These are phyloP conservation scores for Ciona savignyi DNA, from an alignment of 23 tunicate species.

Conservation along the genomic window DNA sequence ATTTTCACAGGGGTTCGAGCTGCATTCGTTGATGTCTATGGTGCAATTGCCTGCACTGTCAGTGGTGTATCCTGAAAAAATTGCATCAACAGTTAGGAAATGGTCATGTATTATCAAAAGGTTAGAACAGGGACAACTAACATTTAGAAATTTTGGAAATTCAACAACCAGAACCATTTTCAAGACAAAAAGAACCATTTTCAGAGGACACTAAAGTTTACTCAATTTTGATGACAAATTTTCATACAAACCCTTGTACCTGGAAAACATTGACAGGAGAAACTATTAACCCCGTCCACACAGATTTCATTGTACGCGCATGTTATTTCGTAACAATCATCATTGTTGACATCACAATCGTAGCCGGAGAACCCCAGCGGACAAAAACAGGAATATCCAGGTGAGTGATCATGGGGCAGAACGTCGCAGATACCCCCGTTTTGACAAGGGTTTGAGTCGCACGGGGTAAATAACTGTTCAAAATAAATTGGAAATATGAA, in stretches of 20 bases:
- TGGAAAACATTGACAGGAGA: constrained; percentile 17
- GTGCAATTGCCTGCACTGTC: constrained; percentile 25
- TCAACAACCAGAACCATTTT: no score
- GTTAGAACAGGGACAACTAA: no score
- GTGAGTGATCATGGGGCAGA: constrained; percentile 1
- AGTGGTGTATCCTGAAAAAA: constrained; percentile 21
- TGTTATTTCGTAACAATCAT: constrained; percentile 36
- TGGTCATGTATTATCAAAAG: no score
- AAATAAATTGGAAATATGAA: no score
- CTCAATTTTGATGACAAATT: no score
- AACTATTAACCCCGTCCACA: constrained; percentile 19
- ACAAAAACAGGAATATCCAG: constrained; percentile 44
- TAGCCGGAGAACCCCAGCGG: constrained; percentile 31
- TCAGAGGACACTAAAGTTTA: no score
- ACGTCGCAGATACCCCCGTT: constrained; percentile 31
- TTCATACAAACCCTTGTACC: constrained; percentile 18
- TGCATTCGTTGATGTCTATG: constrained; percentile 47
- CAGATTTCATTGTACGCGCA: constrained; percentile 39
- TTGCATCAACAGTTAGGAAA: no score
- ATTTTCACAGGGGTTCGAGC: constrained; percentile 32
- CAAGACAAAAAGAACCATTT: no score
- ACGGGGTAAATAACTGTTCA: constrained; percentile 24
- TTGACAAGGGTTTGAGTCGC: constrained; percentile 40
- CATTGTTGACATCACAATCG: constrained; percentile 45
- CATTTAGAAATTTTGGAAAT: no score